phyloP scores from a whole-genome alignment of 2,888 invertebrate species.

The Leptinotarsa rubiginosa region DNA sequence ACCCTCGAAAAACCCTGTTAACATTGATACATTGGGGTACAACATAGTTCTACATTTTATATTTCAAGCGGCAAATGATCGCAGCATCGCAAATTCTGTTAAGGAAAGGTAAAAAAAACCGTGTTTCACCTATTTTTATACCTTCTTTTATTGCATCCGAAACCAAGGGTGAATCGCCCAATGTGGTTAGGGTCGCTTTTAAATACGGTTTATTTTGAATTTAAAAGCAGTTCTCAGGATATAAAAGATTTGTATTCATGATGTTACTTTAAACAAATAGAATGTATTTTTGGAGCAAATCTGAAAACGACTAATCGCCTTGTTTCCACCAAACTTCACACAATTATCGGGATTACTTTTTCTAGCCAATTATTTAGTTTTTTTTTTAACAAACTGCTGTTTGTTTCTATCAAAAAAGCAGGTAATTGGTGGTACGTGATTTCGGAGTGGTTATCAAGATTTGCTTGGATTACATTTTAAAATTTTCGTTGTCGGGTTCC shows the following conservation, averaged over 20 bases:
- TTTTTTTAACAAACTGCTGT: not conserved
- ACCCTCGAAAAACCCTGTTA: too few species aligned
- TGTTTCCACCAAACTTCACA: slow-evolving; percentile 19
- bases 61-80: not conserved
- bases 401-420: slow-evolving; percentile 5
- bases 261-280: slow-evolving; percentile 45
- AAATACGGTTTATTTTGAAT: slow-evolving; percentile 38
- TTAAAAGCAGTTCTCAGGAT: slow-evolving; percentile 38
- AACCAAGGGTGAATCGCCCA: slow-evolving; percentile 24
- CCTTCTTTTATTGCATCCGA: slow-evolving; percentile 27
- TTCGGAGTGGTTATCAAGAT: not conserved
- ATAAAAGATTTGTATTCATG: slow-evolving; percentile 41
- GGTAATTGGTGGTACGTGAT: slow-evolving; percentile 4
- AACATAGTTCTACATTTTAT: not conserved
- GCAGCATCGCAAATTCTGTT: slow-evolving; percentile 5
- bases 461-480: not conserved
- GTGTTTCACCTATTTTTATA: slow-evolving; percentile 22
- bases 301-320: slow-evolving; percentile 31
- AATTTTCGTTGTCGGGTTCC: not conserved
- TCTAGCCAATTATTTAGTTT: slow-evolving; percentile 8
- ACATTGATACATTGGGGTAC: not conserved
- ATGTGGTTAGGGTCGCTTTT: slow-evolving; percentile 31
- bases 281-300: slow-evolving; percentile 45
- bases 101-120: slow-evolving; percentile 17
- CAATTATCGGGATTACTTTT: slow-evolving; percentile 12